Percentiles rank a stretch among this genome's conserved stretches.
Conservation (phyloP, 2,888 invertebrate species). For the Perithous albicinctus region DNA sequence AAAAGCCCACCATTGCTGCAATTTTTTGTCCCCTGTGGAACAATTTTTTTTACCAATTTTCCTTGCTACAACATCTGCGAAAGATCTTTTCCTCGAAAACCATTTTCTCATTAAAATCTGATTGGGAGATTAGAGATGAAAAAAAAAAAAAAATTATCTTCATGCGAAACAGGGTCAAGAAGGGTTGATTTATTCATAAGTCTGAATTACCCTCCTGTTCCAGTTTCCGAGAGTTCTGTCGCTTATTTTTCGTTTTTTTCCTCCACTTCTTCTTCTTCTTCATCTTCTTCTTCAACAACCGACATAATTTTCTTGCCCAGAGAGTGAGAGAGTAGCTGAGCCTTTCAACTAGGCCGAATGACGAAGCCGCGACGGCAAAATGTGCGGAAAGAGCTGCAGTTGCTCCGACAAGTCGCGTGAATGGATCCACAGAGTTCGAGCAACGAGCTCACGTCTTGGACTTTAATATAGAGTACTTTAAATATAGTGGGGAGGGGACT, state of each 20-base stretch:
- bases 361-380: slow-evolving; percentile 30
- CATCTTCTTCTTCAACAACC: slow-evolving; percentile 39
- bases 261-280: slow-evolving; percentile 10
- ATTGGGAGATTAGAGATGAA: neutral
- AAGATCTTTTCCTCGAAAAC: neutral
- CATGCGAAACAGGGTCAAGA: neutral
- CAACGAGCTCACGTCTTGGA: slow-evolving; percentile 35
- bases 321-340: slow-evolving; percentile 29
- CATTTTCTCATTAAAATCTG: neutral
- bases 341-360: slow-evolving; percentile 57
- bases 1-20: no score
- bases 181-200: slow-evolving; percentile 7
- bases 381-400: slow-evolving; percentile 45
- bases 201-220: slow-evolving; percentile 29
- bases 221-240: slow-evolving; percentile 42
- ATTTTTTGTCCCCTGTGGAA: no score
- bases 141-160: neutral
- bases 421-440: slow-evolving; percentile 76
- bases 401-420: slow-evolving; percentile 70
- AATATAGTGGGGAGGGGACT: slow-evolving; percentile 73
- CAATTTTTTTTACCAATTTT: no score
- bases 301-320: slow-evolving; percentile 50
- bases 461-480: slow-evolving; percentile 66
- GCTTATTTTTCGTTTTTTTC: slow-evolving; percentile 24
- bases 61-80: neutral